A percentile compares a stretch with the other conserved stretches of the same genome.
Conservation (phyloP, 2,888 invertebrate species). For the Papilio protenor region DNA sequence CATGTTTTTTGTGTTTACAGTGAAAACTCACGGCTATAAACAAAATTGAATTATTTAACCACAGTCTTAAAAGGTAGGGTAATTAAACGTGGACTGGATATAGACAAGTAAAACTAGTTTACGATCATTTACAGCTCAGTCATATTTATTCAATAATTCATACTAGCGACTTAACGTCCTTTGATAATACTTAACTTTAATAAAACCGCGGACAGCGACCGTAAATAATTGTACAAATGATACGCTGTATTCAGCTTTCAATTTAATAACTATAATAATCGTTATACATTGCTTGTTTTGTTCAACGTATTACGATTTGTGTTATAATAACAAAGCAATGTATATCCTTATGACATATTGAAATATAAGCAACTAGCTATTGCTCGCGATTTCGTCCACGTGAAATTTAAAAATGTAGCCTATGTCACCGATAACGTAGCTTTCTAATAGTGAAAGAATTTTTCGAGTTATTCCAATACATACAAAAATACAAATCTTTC, state of each 20-base stretch:
- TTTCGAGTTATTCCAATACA: no score
- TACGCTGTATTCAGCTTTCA: neutral
- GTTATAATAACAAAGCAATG: neutral
- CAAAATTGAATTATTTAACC: neutral
- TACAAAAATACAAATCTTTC: no score
- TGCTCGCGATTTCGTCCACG: neutral
- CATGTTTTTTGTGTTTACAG: neutral
- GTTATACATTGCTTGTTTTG: conserved; percentile 9
- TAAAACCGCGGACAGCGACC: neutral
- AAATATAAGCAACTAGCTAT: neutral
- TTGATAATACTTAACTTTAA: conserved; percentile 12
- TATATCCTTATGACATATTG: neutral
- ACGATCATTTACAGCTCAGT: conserved; percentile 16
- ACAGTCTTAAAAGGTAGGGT: conserved; percentile 6
- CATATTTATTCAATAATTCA: conserved; percentile 30
- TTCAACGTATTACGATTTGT: neutral
- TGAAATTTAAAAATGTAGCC: no score
- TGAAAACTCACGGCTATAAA: neutral
- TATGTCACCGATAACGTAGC: no score
- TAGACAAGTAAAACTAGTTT: conserved; percentile 39
- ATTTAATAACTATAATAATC: neutral
- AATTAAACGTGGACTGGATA: conserved; percentile 28
- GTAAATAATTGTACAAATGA: conserved; percentile 3
- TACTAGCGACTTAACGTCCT: conserved; percentile 17
- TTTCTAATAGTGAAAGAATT: no score